Evolutionary conservation across 2,888 invertebrate genomes (phyloP), one percentile per base, ranked within the genome.

Genomic region (Eupsilia transversa): DNA sequence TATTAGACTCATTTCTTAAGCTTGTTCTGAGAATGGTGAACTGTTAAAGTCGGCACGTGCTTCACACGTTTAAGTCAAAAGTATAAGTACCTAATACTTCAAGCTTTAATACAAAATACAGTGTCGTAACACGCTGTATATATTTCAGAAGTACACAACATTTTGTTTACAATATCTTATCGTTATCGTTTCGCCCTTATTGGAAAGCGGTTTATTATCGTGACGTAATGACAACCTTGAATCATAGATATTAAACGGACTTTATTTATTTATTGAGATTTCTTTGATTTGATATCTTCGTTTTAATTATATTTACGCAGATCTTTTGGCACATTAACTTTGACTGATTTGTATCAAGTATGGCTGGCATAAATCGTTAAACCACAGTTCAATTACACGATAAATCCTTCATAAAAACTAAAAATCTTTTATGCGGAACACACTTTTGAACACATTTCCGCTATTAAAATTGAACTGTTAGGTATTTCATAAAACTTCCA

Each of bases 321-420:
- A 82, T 66, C 64, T 82, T 78, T 64, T 69, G 64, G 17, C 4
- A 68, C 68, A 65, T 79, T 82, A 60, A 49, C 27, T 77, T 81
- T 60, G 52, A 60, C 43, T 82, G 30, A 78, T 79, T 82, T 54
- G 38, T 82, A 54, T 67, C 38, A 60, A 60, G 33, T 52, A 57
- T 7, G 23, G 35, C 9, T 46, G 46, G 14, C 56, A 65, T 78
- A 81, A 74, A 75, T 75, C 52, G 14, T n/a, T 60, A 2, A 75
- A 38, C 30, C 20, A 75, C 33, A 65, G n/a, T 75, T 52, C 43
- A 56, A 49, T 56, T 43, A 73, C 6, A 10, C 5, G 33, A 56
- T 27, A 56, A 46, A 71, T 33, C 4, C 7, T 41, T 57, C 5
- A 38, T 46, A 35, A 35, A 57, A 46, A 72, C 56, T 12, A 46